Evolutionary conservation across 2,888 invertebrate genomes (phyloP).

Genomic region (Dasypolia templi): DNA sequence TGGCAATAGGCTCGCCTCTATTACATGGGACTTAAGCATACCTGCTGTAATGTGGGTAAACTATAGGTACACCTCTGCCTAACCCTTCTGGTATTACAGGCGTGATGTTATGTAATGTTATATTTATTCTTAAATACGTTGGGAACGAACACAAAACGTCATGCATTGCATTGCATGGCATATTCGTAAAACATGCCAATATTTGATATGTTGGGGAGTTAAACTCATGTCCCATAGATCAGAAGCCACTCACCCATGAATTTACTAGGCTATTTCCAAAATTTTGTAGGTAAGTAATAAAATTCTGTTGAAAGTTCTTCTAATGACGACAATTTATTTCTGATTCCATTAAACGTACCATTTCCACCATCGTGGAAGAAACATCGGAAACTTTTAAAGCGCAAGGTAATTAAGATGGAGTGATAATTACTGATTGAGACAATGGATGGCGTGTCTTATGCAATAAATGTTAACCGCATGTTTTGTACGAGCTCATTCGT

Average conservation of each 20-base stretch:
- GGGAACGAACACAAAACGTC: background rate
- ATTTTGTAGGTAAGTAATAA: background rate
- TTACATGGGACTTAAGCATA: too few relatives aligned
- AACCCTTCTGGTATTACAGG: too few relatives aligned
- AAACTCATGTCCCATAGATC: background rate
- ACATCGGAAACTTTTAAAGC: constrained; percentile 32
- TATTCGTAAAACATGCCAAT: background rate
- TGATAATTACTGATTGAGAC: constrained; percentile 25
- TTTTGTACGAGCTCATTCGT: constrained; percentile 2
- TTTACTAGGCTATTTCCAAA: too few relatives aligned
- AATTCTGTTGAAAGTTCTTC: background rate
- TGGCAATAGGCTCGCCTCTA: too few relatives aligned
- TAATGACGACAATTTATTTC: background rate
- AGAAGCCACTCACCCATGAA: background rate
- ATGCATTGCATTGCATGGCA: background rate
- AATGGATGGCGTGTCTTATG: constrained; percentile 50
- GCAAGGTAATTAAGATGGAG: background rate
- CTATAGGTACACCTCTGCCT: too few relatives aligned
- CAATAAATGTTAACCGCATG: constrained; percentile 7
- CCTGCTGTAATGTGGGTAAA: too few relatives aligned
- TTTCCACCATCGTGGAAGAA: constrained; percentile 4
- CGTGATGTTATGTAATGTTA: too few relatives aligned
- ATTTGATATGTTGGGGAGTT: background rate
- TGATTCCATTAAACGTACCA: background rate
- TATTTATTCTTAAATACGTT: background rate